Base-by-base conservation (phyloP, 1,140 invertebrate genomes). In the Drosophila orena region DNA sequence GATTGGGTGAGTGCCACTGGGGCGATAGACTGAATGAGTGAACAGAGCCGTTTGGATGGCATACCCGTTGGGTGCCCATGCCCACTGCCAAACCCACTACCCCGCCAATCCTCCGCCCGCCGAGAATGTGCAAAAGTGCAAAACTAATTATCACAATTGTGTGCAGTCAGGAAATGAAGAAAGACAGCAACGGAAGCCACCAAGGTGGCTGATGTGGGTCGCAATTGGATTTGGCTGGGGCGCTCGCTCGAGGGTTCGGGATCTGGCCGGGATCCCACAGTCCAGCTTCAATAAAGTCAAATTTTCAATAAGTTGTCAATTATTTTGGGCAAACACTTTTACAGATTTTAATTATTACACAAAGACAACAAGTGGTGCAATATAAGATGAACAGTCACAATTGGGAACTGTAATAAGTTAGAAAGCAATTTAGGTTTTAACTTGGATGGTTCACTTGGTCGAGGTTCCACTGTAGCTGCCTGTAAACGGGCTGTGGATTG, bases 71-170 rank as follows among this genome's bases (percentile, higher is more conserved):
- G 30, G 30, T 53, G 12, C 46, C 35, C 20, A 20, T 27, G 7
- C 49, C 49, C 52, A 12, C 34, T 8, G 47, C 40, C 37, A 20
- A 10, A 8, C 56, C 65, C 62, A 44, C 12, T 22, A 38, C 44
- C 34, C 6, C n/a, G 24, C n/a, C 47, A 4, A 5, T 35, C 40
- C 43, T 15, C 12, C 1, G 7, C 52, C 12, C 27, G 14, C 22
- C 37, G 60, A 68, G 64, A 55, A 37, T 77, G 71, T 86, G 71
- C 69, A 85, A 77, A 84, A 89, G 84, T 84, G 84, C 84, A 89
- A 89, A 89, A 89, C 84, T 89, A 89, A 89, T 89, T 89, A 89
- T 89, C 84, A 69, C 84, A 89, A 89, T 89, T 89, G 84, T 89
- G 80, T 90, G 79, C 79, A 89, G 79, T 38, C 76, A 83, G 83